Percentiles rank a stretch among this genome's conserved stretches.
Evolutionary conservation across 2,113 vertebrate species (phyloP).

Genomic region (Bos javanicus): DNA sequence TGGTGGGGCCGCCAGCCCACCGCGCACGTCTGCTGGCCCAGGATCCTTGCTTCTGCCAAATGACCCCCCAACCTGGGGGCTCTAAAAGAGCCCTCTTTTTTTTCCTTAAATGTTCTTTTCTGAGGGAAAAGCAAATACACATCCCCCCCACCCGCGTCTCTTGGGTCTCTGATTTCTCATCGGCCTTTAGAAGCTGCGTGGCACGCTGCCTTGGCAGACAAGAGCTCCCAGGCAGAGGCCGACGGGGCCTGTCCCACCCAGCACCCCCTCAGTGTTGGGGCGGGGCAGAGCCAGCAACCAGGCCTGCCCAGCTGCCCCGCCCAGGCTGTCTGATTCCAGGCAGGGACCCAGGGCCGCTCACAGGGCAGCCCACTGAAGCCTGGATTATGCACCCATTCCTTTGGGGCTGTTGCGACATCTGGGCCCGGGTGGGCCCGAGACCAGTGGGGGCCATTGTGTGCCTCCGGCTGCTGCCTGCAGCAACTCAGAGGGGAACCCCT

Average conservation of each 20-base stretch:
- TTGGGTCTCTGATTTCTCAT: too few species aligned
- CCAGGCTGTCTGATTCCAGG: neutral
- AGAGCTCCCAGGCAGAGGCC: neutral
- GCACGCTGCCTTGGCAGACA: neutral
- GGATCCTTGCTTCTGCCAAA: neutral
- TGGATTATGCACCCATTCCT: neutral
- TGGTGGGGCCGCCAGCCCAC: neutral
- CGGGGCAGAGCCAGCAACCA: neutral
- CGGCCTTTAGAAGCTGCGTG: neutral
- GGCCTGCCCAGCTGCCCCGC: neutral
- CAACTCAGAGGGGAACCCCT: neutral
- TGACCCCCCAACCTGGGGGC: neutral
- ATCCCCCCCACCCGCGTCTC: fast-evolving
- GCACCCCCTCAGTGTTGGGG: neutral
- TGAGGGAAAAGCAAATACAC: neutral
- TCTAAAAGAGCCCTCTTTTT: neutral
- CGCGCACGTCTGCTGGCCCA: fast-evolving
- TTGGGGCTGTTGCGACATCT: neutral
- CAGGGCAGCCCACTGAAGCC: neutral
- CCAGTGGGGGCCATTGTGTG: neutral
- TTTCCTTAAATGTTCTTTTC: neutral
- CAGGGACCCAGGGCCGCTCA: neutral
- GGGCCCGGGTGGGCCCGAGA: neutral
- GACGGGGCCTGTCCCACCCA: neutral
- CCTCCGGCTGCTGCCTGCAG: neutral